Base-by-base conservation (phyloP, 1,140 invertebrate species). In the Pogonognathellus flavescens region DNA sequence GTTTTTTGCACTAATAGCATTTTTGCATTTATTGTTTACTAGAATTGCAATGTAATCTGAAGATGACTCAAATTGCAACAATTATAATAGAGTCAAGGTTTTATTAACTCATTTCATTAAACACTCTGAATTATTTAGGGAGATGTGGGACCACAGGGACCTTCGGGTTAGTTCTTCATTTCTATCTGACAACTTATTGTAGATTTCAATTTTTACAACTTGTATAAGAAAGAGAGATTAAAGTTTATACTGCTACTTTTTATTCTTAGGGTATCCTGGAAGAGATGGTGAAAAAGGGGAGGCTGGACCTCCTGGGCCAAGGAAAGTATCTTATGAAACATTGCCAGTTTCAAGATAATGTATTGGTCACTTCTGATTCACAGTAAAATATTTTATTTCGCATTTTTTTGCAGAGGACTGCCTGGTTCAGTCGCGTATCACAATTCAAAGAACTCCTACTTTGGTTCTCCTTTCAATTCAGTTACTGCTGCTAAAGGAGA, bases 111-210 rank as follows among this genome's bases (percentile, higher is more conserved):
- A n/a, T n/a, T n/a, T n/a, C n/a, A n/a, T n/a, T n/a, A n/a, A n/a
- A n/a, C n/a, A 57, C n/a, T 57, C 2, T 57, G n/a, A 57, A n/a
- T 2, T 57, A n/a, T 14, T 2, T 10, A 11, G 22, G 84, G 84
- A 16, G 50, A 57, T 13, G 52, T 57, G 20, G 84, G 84, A 41
- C 84, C 72, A 9, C 49, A 70, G 80, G 84, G 84, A 41, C 84
- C 72, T 2, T 18, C 52, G 80, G 84, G 84, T 84, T 25, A n/a
- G n/a, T 1, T 53, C 18, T 55, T 16, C 16, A 22, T 11, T 20
- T 70, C 3, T 18, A 41, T 41, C 31, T 41, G 31, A 41, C 31
- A 41, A 41, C 31, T 41, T 41, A 41, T 41, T 3, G 31, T 3
- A 41, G 31, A 41, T 41, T 41, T 41, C 31, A 41, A 41, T 1